Evolutionary conservation across 2,113 vertebrate genomes (phyloP).

Genomic region (Pluvialis apricaria): DNA sequence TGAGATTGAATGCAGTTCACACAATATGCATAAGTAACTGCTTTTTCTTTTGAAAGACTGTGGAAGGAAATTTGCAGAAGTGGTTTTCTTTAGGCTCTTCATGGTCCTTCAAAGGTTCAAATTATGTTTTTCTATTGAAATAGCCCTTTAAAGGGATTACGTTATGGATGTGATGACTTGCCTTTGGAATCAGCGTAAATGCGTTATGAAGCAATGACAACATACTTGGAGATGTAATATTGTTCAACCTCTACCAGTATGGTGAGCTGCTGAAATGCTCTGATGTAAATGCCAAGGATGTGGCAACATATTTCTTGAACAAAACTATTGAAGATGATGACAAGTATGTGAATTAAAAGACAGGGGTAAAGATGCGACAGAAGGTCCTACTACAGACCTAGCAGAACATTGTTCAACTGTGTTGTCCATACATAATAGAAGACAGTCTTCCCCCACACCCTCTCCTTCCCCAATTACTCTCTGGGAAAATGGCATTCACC

Average conservation of each 20-base stretch:
- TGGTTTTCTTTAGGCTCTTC: background rate
- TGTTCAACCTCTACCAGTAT: background rate
- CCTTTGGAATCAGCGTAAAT: background rate
- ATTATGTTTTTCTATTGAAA: background rate
- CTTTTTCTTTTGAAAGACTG: background rate
- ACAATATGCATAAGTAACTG: background rate
- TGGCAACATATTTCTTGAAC: background rate
- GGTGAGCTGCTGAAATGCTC: background rate
- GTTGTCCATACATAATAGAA: background rate
- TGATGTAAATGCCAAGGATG: background rate
- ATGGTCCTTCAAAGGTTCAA: background rate
- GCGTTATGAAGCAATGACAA: background rate
- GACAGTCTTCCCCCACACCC: background rate
- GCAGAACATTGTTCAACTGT: background rate
- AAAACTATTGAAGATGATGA: background rate
- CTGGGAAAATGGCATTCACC: background rate
- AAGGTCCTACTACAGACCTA: background rate
- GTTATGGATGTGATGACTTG: background rate
- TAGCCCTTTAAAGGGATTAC: background rate
- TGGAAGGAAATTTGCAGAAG: background rate
- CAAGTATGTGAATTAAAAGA: background rate
- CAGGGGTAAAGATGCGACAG: background rate
- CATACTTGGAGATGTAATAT: background rate
- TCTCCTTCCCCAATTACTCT: accelerated
- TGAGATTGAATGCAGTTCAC: background rate